Conservation (phyloP, 2,797 vertebrate species). For the Platalea minor region DNA sequence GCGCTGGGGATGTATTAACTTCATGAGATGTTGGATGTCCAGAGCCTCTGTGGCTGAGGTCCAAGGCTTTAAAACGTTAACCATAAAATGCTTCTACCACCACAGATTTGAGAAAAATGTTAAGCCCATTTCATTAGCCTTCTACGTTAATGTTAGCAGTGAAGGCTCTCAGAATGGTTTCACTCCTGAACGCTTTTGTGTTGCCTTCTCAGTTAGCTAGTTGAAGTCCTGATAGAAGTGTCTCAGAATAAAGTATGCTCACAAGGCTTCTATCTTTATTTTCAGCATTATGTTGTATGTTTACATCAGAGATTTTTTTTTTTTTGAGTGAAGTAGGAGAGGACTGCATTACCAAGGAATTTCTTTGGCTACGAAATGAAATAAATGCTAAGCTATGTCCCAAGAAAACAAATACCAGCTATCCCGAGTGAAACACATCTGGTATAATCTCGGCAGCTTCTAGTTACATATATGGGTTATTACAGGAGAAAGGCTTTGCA, state of each 20-base stretch:
- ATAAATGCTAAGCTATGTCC: neutral
- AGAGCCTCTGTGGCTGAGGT: neutral
- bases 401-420: neutral
- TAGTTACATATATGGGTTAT: too few relatives aligned
- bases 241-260: neutral
- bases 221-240: neutral
- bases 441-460: neutral
- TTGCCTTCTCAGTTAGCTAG: neutral
- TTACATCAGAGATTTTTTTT: neutral
- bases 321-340: neutral
- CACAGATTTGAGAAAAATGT: neutral
- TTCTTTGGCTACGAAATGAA: neutral
- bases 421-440: neutral
- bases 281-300: neutral
- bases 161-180: neutral
- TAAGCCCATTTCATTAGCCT: neutral
- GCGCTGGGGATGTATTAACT: rapidly evolving
- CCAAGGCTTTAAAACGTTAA: neutral
- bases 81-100: neutral
- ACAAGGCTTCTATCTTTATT: neutral
- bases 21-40: rapidly evolving
- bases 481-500: neutral
- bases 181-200: neutral
- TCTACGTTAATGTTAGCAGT: rapidly evolving
- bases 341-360: neutral